Conservation (phyloP, 92 coral and sea anemone genomes). For the Ricordea florida region DNA sequence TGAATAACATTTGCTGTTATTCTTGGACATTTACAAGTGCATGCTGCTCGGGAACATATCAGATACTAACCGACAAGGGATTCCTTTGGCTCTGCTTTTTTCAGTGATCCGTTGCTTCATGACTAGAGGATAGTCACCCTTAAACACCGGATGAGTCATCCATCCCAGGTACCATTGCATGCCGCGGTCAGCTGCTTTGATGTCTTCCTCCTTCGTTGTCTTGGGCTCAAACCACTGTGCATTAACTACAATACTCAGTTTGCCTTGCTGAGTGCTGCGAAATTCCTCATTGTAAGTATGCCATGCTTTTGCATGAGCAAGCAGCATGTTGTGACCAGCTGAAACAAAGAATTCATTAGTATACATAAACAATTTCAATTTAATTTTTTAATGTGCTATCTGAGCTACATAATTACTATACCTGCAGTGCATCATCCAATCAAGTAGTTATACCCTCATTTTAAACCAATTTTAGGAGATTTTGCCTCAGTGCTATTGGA, state of each 20-base stretch:
- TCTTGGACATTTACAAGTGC: too few relatives aligned
- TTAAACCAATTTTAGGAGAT: too few relatives aligned
- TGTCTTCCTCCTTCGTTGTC: conserved; percentile 57
- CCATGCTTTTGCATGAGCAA: conserved; percentile 93
- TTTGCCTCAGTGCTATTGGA: too few relatives aligned
- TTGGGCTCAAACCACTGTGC: conserved; percentile 87
- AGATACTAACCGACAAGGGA: conserved; percentile 48
- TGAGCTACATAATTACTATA: too few relatives aligned
- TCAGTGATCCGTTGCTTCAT: conserved; percentile 66
- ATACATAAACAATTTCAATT: too few relatives aligned
- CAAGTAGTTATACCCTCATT: too few relatives aligned
- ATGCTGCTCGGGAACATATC: too few relatives aligned
- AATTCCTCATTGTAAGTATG: conserved; percentile 84
- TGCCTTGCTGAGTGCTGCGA: conserved; percentile 76
- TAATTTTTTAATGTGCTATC: too few relatives aligned
- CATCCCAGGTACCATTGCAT: conserved; percentile 88
- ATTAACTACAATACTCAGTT: conserved; percentile 72
- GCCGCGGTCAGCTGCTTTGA: conserved; percentile 83
- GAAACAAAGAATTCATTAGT: background rate
- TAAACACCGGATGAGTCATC: conserved; percentile 86
- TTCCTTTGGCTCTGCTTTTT: conserved; percentile 63
- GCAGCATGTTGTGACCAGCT: conserved; percentile 86
- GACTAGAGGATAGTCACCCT: conserved; percentile 85
- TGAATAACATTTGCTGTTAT: background rate
- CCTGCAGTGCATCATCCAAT: too few relatives aligned